phyloP scores from a whole-genome alignment of 1,140 invertebrate species.

The Harlomillsia oculata region DNA sequence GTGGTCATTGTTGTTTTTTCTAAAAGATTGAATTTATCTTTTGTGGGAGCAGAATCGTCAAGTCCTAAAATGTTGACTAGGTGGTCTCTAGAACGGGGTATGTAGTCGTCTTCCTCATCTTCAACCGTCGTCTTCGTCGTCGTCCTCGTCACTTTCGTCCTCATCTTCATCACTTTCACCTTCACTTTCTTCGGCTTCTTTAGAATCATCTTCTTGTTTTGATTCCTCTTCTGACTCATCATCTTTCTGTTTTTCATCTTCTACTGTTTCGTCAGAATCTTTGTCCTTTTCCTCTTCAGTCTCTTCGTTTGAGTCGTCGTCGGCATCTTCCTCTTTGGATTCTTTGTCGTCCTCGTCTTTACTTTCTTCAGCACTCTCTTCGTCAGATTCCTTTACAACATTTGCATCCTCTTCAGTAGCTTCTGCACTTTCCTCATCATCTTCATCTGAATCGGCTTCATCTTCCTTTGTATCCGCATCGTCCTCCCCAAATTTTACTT shows the following conservation, averaged over 20 bases:
- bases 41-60: slow-evolving; percentile 56
- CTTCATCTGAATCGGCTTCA: slow-evolving; percentile 12
- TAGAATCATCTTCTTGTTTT: slow-evolving; percentile 11
- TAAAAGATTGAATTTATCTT: slow-evolving; percentile 57
- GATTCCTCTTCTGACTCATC: background rate
- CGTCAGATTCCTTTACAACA: slow-evolving; percentile 5
- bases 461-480: slow-evolving; percentile 18
- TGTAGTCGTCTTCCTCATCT: slow-evolving; percentile 14
- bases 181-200: slow-evolving; percentile 11
- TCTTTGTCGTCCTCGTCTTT: slow-evolving; percentile 19
- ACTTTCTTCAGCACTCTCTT: slow-evolving; percentile 19
- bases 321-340: slow-evolving; percentile 20
- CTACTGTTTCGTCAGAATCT: background rate
- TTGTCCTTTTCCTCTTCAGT: slow-evolving; percentile 1
- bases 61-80: slow-evolving; percentile 68
- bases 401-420: slow-evolving; percentile 17
- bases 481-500: slow-evolving; percentile 22
- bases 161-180: slow-evolving; percentile 15
- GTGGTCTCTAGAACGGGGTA: slow-evolving; percentile 59
- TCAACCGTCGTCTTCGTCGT: slow-evolving; percentile 20
- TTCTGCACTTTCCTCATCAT: slow-evolving; percentile 8
- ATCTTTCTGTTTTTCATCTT: too few relatives aligned
- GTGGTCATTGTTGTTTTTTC: slow-evolving; percentile 64
- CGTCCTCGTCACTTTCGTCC: slow-evolving; percentile 15
- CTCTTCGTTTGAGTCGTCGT: slow-evolving; percentile 24